Evolutionary conservation across 2,888 invertebrate genomes (phyloP), one percentile per base, ranked within the genome.

Genomic region (Athripsodes cinereus): DNA sequence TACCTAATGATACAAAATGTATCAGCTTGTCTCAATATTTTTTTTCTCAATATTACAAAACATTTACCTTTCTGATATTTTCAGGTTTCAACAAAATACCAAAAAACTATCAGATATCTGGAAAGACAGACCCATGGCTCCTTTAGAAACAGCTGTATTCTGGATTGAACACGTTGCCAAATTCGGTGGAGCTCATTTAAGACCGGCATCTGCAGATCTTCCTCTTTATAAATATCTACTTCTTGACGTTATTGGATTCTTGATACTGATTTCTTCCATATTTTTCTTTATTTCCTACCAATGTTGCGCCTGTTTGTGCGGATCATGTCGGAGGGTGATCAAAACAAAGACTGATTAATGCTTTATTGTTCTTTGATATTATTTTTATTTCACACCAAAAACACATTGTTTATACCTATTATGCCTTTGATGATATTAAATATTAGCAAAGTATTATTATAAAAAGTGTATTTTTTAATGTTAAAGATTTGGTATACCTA

Each of bases 81-180:
- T 2, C 74, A 79, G 79, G 62, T 74, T 74, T 71, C 71, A 75
- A 11, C 13, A 71, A 8, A 74, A 74, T 51, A 80, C 82, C 0
- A 68, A 70, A 0, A 69, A 70, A 2, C 68, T 78, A 1, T 80
- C 83, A 0, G 70, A 72, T 61, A 74, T 80, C 26, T 83, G 81
- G 74, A 73, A 72, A 19, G 77, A 81, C 66, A 72, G 83, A 2
- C 74, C 74, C 55, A 70, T 72, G 13, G 68, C 75, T 5, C 82
- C 83, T 0, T 62, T 83, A 22, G 78, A 81, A 55, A 80, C 78
- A 1, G 82, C 83, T 0, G 71, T 82, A 1, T 84, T 80, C 72
- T 81, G 81, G 75, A 74, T 79, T 26, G 83, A 83, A 61, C 72
- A 83, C 58, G 75, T 81, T 21, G 69, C 81, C 34, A 68, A 76